Percentiles rank a stretch among this genome's conserved stretches.
Conservation (phyloP, 2,888 invertebrate species). For the Xanthorhoe designata region DNA sequence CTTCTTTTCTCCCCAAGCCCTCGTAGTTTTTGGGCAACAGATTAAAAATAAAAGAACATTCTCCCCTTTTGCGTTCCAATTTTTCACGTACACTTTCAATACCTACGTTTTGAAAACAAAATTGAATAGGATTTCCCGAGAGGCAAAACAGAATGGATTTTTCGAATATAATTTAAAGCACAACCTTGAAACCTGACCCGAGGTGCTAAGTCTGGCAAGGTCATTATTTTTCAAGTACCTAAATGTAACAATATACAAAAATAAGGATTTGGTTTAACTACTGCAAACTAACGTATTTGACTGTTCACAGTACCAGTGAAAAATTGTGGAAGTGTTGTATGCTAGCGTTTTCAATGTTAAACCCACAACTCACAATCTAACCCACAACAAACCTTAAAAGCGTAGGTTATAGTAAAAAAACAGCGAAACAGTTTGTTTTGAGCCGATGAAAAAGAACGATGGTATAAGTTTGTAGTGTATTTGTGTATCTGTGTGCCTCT, state of each 20-base stretch:
- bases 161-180: slow-evolving; percentile 22
- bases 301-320: neutral
- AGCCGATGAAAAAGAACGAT: too few relatives aligned
- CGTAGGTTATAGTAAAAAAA: neutral
- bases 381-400: neutral
- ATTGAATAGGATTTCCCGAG: slow-evolving; percentile 25
- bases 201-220: slow-evolving; percentile 1
- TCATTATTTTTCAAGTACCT: slow-evolving; percentile 5
- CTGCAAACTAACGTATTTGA: neutral
- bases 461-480: too few relatives aligned
- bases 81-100: slow-evolving; percentile 17
- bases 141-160: slow-evolving; percentile 20
- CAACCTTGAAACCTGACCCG: slow-evolving; percentile 12
- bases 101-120: slow-evolving; percentile 20
- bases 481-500: too few relatives aligned
- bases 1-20: slow-evolving; percentile 1
- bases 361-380: neutral
- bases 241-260: neutral
- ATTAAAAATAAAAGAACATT: slow-evolving; percentile 11
- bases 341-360: neutral
- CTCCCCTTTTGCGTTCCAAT: slow-evolving; percentile 14
- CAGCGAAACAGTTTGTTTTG: neutral
- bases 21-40: slow-evolving; percentile 2
- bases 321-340: neutral
- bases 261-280: neutral